These are phyloP conservation scores for Nyctibius grandis DNA, from an alignment of 2,797 vertebrate genomes.

Conservation along the genomic window DNA sequence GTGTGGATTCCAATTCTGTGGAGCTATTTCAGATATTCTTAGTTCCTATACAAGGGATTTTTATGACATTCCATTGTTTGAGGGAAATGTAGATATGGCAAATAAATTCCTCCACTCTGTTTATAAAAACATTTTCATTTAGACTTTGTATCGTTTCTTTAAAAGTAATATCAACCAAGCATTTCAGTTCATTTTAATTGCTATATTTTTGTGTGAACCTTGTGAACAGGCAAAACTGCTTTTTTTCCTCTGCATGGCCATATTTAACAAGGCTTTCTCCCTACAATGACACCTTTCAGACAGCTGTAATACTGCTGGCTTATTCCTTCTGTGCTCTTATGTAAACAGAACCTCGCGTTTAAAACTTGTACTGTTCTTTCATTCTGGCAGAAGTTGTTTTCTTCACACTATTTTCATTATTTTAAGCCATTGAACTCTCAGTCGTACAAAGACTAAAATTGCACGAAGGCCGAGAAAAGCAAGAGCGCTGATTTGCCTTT, in stretches of 20 bases:
- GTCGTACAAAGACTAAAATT: background rate
- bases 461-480: background rate
- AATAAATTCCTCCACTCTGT: background rate
- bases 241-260: background rate
- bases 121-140: background rate
- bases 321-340: background rate
- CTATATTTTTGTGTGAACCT: background rate
- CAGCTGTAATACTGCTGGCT: background rate
- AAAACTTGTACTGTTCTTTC: background rate
- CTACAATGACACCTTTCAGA: background rate
- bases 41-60: background rate
- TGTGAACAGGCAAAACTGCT: background rate
- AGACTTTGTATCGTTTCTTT: background rate
- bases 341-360: background rate
- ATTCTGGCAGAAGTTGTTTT: constrained; percentile 11
- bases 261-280: background rate
- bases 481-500: background rate
- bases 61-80: background rate
- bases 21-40: background rate
- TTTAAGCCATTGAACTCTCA: constrained; percentile 2
- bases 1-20: background rate
- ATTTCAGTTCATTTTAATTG: background rate
- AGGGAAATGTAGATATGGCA: background rate
- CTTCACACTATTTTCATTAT: constrained; percentile 14
- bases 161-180: background rate